These are phyloP conservation scores for Gryon sp. DNA, from an alignment of 1,140 invertebrate species.

Conservation along the genomic window DNA sequence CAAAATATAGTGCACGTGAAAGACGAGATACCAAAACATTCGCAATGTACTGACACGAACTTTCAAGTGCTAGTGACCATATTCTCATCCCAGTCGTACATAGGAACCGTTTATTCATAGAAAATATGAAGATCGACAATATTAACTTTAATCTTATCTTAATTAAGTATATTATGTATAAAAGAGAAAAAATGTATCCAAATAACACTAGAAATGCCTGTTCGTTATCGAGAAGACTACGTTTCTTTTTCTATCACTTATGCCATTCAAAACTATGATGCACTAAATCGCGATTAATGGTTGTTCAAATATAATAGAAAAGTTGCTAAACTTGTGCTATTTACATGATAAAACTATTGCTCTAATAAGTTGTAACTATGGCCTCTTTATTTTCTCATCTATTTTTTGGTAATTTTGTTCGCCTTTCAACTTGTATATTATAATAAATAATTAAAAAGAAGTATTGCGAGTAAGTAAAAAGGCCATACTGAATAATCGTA, in stretches of 20 bases:
- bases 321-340: too few species aligned
- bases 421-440: too few species aligned
- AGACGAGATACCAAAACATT: constrained; percentile 62
- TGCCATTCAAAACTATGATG: constrained; percentile 31
- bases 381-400: constrained; percentile 9
- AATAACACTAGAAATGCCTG: too few species aligned
- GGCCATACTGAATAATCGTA: constrained; percentile 28
- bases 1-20: constrained; percentile 58
- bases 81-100: constrained; percentile 2
- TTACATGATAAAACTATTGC: too few species aligned
- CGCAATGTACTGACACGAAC: constrained; percentile 69
- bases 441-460: neutral
- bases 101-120: too few species aligned
- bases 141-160: too few species aligned
- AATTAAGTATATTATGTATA: too few species aligned
- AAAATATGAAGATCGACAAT: too few species aligned
- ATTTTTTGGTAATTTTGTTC: neutral
- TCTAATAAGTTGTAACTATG: constrained; percentile 6
- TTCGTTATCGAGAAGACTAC: constrained; percentile 34
- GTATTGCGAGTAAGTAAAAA: constrained; percentile 17
- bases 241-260: constrained; percentile 18
- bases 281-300: constrained; percentile 16
- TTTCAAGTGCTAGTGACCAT: constrained; percentile 59
- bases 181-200: constrained; percentile 16
- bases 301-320: too few species aligned